Evolutionary conservation across 2,888 invertebrate species (phyloP).

Genomic region (Epirrhoe tristata): DNA sequence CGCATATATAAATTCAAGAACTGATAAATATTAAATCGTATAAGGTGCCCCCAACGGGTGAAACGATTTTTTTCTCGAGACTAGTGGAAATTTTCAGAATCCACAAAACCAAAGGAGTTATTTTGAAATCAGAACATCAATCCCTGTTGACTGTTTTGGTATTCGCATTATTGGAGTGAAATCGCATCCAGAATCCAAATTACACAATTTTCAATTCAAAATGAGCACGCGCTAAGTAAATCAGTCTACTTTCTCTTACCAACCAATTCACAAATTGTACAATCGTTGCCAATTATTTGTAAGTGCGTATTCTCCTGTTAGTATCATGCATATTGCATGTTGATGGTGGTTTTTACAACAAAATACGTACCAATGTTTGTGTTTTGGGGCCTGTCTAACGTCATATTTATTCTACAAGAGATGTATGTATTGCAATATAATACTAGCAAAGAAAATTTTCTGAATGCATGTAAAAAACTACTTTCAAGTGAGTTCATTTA

Average conservation of each 20-base stretch:
- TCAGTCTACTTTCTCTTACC: conserved; percentile 66
- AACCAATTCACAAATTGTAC: conserved; percentile 57
- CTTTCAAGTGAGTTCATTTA: not conserved
- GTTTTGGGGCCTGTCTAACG: too few species aligned
- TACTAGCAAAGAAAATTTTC: too few species aligned
- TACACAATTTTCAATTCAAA: conserved; percentile 63
- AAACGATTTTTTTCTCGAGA: conserved; percentile 54
- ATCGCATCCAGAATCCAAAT: conserved; percentile 63
- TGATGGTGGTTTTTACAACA: not conserved
- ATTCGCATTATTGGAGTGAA: conserved; percentile 67
- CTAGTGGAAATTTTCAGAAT: conserved; percentile 62
- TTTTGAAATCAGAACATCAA: conserved; percentile 61
- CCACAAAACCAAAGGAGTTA: conserved; percentile 53
- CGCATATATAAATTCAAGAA: conserved; percentile 64
- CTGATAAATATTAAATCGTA: conserved; percentile 74
- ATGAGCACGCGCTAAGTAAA: conserved; percentile 66
- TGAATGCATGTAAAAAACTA: not conserved
- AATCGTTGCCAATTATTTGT: conserved; percentile 53
- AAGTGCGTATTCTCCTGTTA: conserved; percentile 15
- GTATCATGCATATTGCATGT: conserved; percentile 10
- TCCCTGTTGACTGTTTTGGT: conserved; percentile 49
- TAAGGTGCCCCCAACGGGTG: conserved; percentile 55
- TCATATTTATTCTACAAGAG: too few species aligned
- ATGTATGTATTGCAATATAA: too few species aligned
- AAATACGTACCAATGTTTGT: not conserved